phyloP scores from a whole-genome alignment of 2,888 invertebrate species.

The Hoplodrina blanda region DNA sequence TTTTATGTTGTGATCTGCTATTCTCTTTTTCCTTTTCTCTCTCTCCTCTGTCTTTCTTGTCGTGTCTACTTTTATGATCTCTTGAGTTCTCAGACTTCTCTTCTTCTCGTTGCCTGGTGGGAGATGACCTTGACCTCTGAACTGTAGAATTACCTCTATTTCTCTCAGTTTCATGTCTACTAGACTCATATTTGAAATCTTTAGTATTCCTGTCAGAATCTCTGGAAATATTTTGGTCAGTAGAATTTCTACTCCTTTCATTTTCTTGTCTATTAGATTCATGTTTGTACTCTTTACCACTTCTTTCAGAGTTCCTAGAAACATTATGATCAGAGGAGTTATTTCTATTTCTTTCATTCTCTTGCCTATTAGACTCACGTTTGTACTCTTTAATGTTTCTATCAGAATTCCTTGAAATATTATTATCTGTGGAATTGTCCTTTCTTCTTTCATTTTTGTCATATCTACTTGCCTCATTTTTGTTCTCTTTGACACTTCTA shows the following conservation, averaged over 20 bases:
- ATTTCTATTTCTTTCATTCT: slow-evolving; percentile 41
- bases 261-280: slow-evolving; percentile 39
- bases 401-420: slow-evolving; percentile 35
- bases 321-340: slow-evolving; percentile 30
- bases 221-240: slow-evolving; percentile 42
- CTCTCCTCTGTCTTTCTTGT: slow-evolving; percentile 30
- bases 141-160: slow-evolving; percentile 39
- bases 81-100: slow-evolving; percentile 52
- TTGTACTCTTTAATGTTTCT: slow-evolving; percentile 39
- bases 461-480: slow-evolving; percentile 30
- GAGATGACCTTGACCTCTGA: slow-evolving; percentile 47
- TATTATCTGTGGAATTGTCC: slow-evolving; percentile 33
- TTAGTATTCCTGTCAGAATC: slow-evolving; percentile 44
- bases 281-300: slow-evolving; percentile 40
- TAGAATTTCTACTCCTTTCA: slow-evolving; percentile 41
- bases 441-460: slow-evolving; percentile 44
- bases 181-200: slow-evolving; percentile 31
- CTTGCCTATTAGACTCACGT: slow-evolving; percentile 40
- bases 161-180: slow-evolving; percentile 37
- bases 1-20: slow-evolving; percentile 53
- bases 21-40: slow-evolving; percentile 36
- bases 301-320: slow-evolving; percentile 50
- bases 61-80: slow-evolving; percentile 44
- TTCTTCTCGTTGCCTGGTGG: slow-evolving; percentile 37
- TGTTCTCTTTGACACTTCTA: slow-evolving; percentile 36